phyloP scores from a whole-genome alignment of 2,888 invertebrate species.

The Diarsia rubi region DNA sequence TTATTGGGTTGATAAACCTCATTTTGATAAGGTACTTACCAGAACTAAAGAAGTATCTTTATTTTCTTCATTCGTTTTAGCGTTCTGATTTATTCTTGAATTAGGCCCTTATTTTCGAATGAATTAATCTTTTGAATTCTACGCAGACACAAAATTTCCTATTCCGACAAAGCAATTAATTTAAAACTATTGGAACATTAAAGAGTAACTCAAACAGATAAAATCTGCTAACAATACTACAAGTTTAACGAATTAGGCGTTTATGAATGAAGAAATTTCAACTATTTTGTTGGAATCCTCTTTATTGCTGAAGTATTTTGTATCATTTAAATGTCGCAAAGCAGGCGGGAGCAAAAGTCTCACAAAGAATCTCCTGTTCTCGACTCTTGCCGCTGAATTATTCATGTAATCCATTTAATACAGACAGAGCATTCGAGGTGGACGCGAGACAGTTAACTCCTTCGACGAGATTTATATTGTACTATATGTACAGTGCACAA shows the following conservation, averaged over 20 bases:
- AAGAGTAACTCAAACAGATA: slow-evolving; percentile 8
- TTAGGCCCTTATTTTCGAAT: not conserved
- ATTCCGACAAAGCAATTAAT: not conserved
- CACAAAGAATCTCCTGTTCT: slow-evolving; percentile 74
- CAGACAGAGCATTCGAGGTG: slow-evolving; percentile 69
- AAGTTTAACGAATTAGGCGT: slow-evolving; percentile 44
- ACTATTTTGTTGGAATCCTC: slow-evolving; percentile 40
- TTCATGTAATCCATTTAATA: slow-evolving; percentile 89
- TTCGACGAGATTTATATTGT: slow-evolving; percentile 71
- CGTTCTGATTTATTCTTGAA: slow-evolving; percentile 10
- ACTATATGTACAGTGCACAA: slow-evolving; percentile 65
- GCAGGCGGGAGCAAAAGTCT: slow-evolving; percentile 64
- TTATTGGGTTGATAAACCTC: slow-evolving; percentile 13
- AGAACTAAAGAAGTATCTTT: slow-evolving; percentile 24
- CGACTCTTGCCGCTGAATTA: slow-evolving; percentile 83
- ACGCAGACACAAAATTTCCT: not conserved
- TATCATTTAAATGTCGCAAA: slow-evolving; percentile 63
- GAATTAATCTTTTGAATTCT: not conserved
- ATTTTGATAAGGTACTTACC: slow-evolving; percentile 43
- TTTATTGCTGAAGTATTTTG: slow-evolving; percentile 43
- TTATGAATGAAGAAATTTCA: slow-evolving; percentile 44
- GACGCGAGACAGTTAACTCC: slow-evolving; percentile 65
- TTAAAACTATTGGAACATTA: slow-evolving; percentile 8
- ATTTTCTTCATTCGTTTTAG: not conserved
- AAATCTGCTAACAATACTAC: slow-evolving; percentile 28